Percentiles rank a stretch among this genome's conserved stretches.
Conservation (phyloP, 2,888 invertebrate species). For the Orthosia cruda region DNA sequence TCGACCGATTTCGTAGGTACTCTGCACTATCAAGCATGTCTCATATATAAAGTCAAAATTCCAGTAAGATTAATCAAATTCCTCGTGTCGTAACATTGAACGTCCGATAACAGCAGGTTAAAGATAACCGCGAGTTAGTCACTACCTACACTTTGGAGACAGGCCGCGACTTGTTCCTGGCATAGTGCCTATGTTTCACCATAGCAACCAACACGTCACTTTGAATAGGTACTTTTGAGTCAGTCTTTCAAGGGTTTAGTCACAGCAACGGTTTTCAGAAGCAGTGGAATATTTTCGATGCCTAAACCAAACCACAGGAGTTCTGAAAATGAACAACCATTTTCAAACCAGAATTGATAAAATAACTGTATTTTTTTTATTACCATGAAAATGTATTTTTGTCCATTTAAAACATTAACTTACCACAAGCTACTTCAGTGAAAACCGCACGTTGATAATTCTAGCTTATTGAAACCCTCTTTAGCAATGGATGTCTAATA, state of each 20-base stretch:
- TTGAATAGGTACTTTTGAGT: slow-evolving; percentile 22
- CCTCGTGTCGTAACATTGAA: slow-evolving; percentile 40
- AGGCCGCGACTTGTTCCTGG: slow-evolving; percentile 41
- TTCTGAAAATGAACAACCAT: neutral
- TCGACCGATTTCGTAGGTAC: neutral
- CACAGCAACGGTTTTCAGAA: slow-evolving; percentile 38
- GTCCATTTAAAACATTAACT: no score
- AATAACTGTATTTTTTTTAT: neutral
- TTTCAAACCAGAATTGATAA: neutral
- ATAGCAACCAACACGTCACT: slow-evolving; percentile 50
- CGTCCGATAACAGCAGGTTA: slow-evolving; percentile 49
- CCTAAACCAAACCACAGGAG: neutral
- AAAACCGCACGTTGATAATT: neutral
- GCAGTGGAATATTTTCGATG: slow-evolving; percentile 5
- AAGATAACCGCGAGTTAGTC: slow-evolving; percentile 59
- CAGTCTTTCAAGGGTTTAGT: slow-evolving; percentile 26
- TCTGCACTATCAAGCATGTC: slow-evolving; percentile 1
- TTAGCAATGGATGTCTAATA: no score
- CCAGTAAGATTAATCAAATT: slow-evolving; percentile 47
- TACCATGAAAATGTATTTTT: neutral
- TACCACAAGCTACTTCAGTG: neutral
- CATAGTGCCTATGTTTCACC: slow-evolving; percentile 41
- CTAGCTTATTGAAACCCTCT: neutral
- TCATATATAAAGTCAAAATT: slow-evolving; percentile 15
- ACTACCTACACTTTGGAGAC: slow-evolving; percentile 17